Conservation (phyloP, 1,140 invertebrate genomes). For the Zaprionus africanus region DNA sequence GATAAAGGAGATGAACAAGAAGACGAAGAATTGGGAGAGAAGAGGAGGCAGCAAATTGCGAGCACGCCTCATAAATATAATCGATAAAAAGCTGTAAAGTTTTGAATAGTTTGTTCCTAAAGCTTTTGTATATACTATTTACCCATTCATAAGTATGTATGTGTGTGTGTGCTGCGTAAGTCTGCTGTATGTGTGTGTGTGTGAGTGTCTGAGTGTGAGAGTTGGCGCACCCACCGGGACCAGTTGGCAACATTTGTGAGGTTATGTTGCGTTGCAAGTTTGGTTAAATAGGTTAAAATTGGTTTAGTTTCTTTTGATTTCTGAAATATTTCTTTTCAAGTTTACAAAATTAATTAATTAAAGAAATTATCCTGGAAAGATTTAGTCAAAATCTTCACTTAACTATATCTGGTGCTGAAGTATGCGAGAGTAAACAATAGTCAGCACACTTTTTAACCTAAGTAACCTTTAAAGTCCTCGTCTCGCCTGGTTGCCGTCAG, state of each 20-base stretch:
- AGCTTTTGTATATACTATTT: slow-evolving; percentile 63
- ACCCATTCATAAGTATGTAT: slow-evolving; percentile 7
- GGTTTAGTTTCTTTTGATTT: background rate
- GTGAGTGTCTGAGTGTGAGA: background rate
- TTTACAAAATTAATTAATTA: too few relatives aligned
- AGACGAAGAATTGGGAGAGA: background rate
- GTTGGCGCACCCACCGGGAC: background rate
- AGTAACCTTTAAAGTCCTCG: background rate
- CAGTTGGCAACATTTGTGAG: background rate
- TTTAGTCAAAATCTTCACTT: too few relatives aligned
- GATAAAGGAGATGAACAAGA: background rate
- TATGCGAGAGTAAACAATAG: background rate
- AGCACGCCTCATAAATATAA: slow-evolving; percentile 32
- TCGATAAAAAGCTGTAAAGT: slow-evolving; percentile 52
- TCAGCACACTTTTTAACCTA: background rate
- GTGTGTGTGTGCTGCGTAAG: background rate
- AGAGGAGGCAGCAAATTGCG: background rate
- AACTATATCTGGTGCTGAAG: background rate
- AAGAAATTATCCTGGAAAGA: too few relatives aligned
- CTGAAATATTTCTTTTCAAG: too few relatives aligned
- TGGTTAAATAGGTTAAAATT: background rate
- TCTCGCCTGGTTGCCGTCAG: background rate
- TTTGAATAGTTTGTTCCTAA: slow-evolving; percentile 77
- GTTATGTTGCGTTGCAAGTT: background rate
- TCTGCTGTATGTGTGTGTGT: background rate